These are phyloP conservation scores for Thecocarcelia acutangulata DNA, from an alignment of 2,888 invertebrate species.

Conservation along the genomic window DNA sequence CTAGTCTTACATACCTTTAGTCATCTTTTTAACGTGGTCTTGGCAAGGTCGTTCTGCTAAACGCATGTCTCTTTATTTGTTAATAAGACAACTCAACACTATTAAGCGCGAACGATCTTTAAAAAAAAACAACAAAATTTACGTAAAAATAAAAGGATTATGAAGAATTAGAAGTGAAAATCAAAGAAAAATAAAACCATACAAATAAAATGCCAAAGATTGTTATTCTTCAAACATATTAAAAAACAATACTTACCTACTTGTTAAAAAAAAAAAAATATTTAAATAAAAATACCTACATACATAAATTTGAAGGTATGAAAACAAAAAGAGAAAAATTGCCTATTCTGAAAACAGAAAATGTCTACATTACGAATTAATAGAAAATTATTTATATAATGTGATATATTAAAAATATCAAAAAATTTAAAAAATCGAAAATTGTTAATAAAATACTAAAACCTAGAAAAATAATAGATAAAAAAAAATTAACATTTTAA, in stretches of 20 bases:
- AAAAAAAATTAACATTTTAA: constrained; percentile 58
- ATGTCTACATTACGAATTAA: too few species aligned
- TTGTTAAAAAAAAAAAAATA: background rate
- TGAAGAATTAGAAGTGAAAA: constrained; percentile 8
- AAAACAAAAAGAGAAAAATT: background rate
- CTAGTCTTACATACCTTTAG: constrained; percentile 68
- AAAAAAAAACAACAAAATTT: constrained; percentile 45
- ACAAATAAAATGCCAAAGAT: constrained; percentile 59
- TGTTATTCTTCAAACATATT: constrained; percentile 51
- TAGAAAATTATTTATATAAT: background rate
- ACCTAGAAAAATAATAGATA: too few species aligned
- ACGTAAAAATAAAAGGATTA: constrained; percentile 32
- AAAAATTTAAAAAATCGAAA: background rate
- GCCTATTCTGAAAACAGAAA: background rate
- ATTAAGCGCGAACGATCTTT: constrained; percentile 66
- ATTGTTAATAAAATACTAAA: constrained; percentile 38
- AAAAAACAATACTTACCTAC: constrained; percentile 36
- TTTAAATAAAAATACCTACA: constrained; percentile 2
- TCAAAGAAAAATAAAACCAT: constrained; percentile 27
- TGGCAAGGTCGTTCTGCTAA: constrained; percentile 65
- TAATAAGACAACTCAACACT: constrained; percentile 19
- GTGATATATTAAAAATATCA: background rate
- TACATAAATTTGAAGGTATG: constrained; percentile 47
- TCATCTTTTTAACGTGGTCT: constrained; percentile 69
- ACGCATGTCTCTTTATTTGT: constrained; percentile 49